Evolutionary conservation across 2,113 vertebrate genomes (phyloP).

Genomic region (Nerophis ophidion): DNA sequence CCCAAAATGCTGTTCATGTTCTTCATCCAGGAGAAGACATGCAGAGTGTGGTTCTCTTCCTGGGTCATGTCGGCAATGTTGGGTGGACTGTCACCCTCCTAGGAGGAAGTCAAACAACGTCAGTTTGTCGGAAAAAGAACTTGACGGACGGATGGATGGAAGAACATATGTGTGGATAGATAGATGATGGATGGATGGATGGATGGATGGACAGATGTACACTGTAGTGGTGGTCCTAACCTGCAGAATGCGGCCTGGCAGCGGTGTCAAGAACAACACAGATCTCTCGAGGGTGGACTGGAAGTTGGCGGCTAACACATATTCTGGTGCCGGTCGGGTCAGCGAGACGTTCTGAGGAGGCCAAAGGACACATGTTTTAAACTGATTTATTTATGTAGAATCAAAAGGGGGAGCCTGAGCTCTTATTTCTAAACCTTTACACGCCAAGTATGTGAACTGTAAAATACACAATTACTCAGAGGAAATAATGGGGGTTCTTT

Average conservation of each 20-base stretch:
- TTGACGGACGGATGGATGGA: too few species aligned
- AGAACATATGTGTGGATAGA: too few species aligned
- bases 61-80: conserved; percentile 52
- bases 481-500: too few species aligned
- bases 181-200: too few species aligned
- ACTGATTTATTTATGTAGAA: too few species aligned
- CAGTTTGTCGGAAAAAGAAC: too few species aligned
- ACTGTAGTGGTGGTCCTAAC: conserved; percentile 10
- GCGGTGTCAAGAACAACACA: conserved; percentile 36
- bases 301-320: conserved; percentile 46
- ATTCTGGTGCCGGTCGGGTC: conserved; percentile 56
- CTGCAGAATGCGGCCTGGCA: conserved; percentile 58
- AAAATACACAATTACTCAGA: too few species aligned
- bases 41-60: conserved; percentile 63
- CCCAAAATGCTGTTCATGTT: conserved; percentile 40
- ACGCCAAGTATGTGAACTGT: too few species aligned
- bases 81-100: conserved; percentile 38
- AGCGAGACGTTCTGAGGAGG: conserved; percentile 47
- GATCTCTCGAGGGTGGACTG: conserved; percentile 48
- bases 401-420: too few species aligned
- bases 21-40: conserved; percentile 58
- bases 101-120: too few species aligned
- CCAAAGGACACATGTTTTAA: background rate
- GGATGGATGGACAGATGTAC: background rate
- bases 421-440: too few species aligned